These are phyloP conservation scores for Camponotus floridanus DNA, from an alignment of 1,140 invertebrate species.

Conservation along the genomic window DNA sequence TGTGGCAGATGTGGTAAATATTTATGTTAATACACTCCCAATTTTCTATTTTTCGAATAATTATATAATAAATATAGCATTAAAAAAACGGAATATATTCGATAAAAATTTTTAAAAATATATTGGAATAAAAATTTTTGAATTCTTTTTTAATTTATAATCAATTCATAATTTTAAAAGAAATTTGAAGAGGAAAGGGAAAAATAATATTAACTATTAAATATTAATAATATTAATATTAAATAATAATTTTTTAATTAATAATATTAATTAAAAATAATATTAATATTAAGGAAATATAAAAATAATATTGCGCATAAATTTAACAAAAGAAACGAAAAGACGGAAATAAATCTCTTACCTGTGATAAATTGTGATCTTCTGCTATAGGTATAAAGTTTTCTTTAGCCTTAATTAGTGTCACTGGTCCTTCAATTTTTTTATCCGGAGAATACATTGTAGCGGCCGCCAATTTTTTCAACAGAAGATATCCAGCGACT, in stretches of 20 bases:
- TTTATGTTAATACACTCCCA: not conserved
- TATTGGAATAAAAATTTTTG: slow-evolving; percentile 23
- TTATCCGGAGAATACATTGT: slow-evolving; percentile 90
- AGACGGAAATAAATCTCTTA: slow-evolving; percentile 82
- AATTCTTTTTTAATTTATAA: not conserved
- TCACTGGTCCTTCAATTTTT: slow-evolving; percentile 90
- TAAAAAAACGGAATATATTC: slow-evolving; percentile 19
- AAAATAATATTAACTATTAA: slow-evolving; percentile 29
- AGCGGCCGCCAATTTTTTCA: slow-evolving; percentile 90
- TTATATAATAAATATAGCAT: not conserved
- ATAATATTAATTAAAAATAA: too few relatives aligned
- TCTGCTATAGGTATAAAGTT: slow-evolving; percentile 91
- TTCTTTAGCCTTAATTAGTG: slow-evolving; percentile 93
- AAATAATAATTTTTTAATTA: too few relatives aligned
- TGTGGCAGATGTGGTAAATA: not conserved
- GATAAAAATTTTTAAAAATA: not conserved
- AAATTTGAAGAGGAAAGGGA: slow-evolving; percentile 6
- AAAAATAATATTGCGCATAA: not conserved
- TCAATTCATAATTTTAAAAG: not conserved
- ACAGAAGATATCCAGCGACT: slow-evolving; percentile 90
- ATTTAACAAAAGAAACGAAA: not conserved
- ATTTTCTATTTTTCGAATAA: slow-evolving; percentile 3
- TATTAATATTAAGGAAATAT: too few relatives aligned
- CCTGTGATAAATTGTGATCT: slow-evolving; percentile 93
- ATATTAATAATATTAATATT: too few relatives aligned